A percentile compares a stretch with the other conserved stretches of the same genome.
These are phyloP conservation scores for Agonopterix subpropinquella DNA, from an alignment of 2,888 invertebrate genomes.

Conservation along the genomic window DNA sequence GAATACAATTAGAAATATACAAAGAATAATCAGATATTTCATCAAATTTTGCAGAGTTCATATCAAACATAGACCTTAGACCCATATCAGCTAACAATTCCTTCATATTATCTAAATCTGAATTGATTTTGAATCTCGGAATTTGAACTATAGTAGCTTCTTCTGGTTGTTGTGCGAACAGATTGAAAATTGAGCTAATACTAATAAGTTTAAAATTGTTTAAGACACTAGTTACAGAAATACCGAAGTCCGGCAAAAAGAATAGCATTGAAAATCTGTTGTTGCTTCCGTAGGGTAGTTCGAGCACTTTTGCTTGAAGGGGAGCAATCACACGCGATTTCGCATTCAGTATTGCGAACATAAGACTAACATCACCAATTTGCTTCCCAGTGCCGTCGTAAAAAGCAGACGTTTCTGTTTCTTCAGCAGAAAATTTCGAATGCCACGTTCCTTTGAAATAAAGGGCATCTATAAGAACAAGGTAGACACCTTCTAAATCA, in stretches of 20 bases:
- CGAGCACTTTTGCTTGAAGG: constrained; percentile 41
- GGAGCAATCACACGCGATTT: constrained; percentile 24
- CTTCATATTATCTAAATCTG: constrained; percentile 62
- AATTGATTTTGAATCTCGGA: constrained; percentile 76
- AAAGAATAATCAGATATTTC: constrained; percentile 35
- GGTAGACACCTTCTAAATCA: constrained; percentile 34
- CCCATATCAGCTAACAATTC: constrained; percentile 59
- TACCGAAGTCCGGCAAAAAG: constrained; percentile 71
- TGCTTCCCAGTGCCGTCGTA: constrained; percentile 36
- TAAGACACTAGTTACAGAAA: constrained; percentile 56
- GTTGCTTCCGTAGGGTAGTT: constrained; percentile 48
- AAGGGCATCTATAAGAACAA: constrained; percentile 49
- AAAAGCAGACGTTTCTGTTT: constrained; percentile 42
- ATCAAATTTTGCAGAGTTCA: constrained; percentile 32
- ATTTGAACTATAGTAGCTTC: constrained; percentile 71
- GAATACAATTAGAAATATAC: constrained; percentile 47
- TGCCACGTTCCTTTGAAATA: constrained; percentile 58
- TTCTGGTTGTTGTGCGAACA: constrained; percentile 39
- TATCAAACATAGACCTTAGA: constrained; percentile 44
- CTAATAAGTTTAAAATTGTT: constrained; percentile 60
- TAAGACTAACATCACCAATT: constrained; percentile 49
- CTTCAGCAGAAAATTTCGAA: constrained; percentile 30
- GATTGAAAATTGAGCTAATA: constrained; percentile 56
- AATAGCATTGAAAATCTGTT: constrained; percentile 77
- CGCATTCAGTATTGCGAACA: constrained; percentile 34